phyloP scores from a whole-genome alignment of 2,797 vertebrate genomes.

The Aulostomus chinensis region DNA sequence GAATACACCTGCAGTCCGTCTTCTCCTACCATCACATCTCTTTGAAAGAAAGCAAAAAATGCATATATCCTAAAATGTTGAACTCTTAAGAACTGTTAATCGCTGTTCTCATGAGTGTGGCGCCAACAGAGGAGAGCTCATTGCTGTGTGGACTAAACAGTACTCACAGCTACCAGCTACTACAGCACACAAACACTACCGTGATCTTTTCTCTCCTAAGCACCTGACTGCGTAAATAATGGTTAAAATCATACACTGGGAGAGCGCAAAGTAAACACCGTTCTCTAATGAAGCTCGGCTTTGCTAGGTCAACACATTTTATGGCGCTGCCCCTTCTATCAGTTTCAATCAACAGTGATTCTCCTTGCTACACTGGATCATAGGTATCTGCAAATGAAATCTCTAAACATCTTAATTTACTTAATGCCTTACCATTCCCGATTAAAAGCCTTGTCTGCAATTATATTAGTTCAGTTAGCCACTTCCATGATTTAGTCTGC shows the following conservation, averaged over 20 bases:
- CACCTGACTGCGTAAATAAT: too few species aligned
- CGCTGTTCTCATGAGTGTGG: too few species aligned
- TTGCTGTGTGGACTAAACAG: too few species aligned
- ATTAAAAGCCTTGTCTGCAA: slow-evolving; percentile 93
- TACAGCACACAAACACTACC: too few species aligned
- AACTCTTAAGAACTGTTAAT: too few species aligned
- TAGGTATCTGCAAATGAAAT: slow-evolving; percentile 81
- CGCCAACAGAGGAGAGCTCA: too few species aligned
- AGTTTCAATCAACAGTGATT: slow-evolving; percentile 72
- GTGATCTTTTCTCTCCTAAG: too few species aligned
- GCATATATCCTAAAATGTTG: too few species aligned
- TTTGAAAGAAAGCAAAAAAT: too few species aligned
- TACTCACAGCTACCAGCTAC: too few species aligned
- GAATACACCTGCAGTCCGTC: too few species aligned
- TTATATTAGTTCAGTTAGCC: slow-evolving; percentile 91
- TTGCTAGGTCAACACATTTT: neutral
- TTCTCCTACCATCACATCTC: too few species aligned
- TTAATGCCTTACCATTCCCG: slow-evolving; percentile 89
- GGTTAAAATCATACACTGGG: neutral
- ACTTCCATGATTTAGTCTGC: slow-evolving; percentile 87
- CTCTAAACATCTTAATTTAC: slow-evolving; percentile 86
- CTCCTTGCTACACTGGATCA: slow-evolving; percentile 65
- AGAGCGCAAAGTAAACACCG: neutral
- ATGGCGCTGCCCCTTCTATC: slow-evolving; percentile 63
- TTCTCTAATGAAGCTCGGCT: neutral